Evolutionary conservation across 2,113 vertebrate genomes (phyloP), one percentile per base, ranked within the genome.

Genomic region (Nicator chloris): DNA sequence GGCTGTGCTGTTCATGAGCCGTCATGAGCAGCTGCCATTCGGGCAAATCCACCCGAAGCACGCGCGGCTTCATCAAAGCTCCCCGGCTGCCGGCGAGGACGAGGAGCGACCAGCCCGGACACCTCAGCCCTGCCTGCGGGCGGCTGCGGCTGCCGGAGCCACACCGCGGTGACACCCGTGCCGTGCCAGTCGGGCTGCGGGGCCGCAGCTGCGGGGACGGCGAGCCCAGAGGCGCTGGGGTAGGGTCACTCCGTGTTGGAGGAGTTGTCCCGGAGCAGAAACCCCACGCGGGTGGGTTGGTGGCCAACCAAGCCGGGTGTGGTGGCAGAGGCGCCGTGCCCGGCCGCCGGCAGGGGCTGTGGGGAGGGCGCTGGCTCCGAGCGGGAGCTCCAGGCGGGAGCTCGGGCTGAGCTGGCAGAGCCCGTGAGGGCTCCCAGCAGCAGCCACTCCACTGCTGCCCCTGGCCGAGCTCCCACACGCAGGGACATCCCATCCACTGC

Each of bases 291-390:
- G 31, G 40, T 13, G 54, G 30, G 33, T 4, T 4, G 16, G 47
- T 13, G 53, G 40, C 59, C 2, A 2, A 1, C 13, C 2, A 1
- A 19, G 40, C 26, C 1, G 2, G 30, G 18, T 23, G 20, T n/a
- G n/a, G n/a, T n/a, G n/a, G n/a, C n/a, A n/a, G n/a, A n/a, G n/a
- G n/a, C n/a, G n/a, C n/a, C n/a, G n/a, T n/a, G 26, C 65, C 66
- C 1, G 3, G 49, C 24, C 0, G 0, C 30, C 1, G 0, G 33
- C 4, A 3, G 47, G n/a, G 28, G 22, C 47, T 53, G n/a, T 3
- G 16, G 35, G 49, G 51, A 35, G 6, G 30, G 31, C 2, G 2
- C 42, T 27, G 59, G 4, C 40, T 14, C 42, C 3, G 1, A 11
- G 33, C 5, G 7, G 35, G 23, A 45, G n/a, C n/a, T n/a, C n/a